Evolutionary conservation across 2,113 vertebrate genomes (phyloP).

Genomic region (Pipra filicauda): DNA sequence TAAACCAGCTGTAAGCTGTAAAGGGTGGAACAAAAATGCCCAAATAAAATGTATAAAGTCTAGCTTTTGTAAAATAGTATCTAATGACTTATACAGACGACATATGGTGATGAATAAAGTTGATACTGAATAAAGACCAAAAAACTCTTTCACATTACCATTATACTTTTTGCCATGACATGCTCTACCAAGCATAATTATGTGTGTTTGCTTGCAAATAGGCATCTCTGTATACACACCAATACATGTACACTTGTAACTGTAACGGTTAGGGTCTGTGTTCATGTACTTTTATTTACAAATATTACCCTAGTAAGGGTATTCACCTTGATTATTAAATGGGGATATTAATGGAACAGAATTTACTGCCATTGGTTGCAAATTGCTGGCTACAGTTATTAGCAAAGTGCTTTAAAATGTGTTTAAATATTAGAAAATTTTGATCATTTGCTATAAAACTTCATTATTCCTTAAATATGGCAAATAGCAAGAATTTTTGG

Average conservation of each 20-base stretch:
- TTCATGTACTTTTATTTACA: neutral
- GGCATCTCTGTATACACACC: neutral
- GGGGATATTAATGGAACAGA: neutral
- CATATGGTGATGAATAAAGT: neutral
- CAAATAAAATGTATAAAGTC: neutral
- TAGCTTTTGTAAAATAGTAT: neutral
- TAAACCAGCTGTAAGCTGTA: neutral
- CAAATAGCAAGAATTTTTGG: neutral
- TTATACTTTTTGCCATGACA: neutral
- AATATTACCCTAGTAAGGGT: neutral
- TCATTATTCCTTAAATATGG: neutral
- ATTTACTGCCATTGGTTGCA: neutral
- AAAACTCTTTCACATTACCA: neutral
- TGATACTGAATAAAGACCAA: neutral
- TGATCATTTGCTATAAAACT: neutral
- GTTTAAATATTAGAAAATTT: neutral
- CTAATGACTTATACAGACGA: neutral
- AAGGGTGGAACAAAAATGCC: neutral
- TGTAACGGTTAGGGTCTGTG: neutral
- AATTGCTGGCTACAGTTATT: neutral
- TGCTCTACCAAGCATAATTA: neutral
- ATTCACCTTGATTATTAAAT: neutral
- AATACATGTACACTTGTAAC: accelerated
- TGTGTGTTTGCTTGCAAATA: neutral
- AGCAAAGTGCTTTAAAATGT: neutral